Conservation (phyloP, 2,113 vertebrate genomes). For the Acrocephalus kingi region DNA sequence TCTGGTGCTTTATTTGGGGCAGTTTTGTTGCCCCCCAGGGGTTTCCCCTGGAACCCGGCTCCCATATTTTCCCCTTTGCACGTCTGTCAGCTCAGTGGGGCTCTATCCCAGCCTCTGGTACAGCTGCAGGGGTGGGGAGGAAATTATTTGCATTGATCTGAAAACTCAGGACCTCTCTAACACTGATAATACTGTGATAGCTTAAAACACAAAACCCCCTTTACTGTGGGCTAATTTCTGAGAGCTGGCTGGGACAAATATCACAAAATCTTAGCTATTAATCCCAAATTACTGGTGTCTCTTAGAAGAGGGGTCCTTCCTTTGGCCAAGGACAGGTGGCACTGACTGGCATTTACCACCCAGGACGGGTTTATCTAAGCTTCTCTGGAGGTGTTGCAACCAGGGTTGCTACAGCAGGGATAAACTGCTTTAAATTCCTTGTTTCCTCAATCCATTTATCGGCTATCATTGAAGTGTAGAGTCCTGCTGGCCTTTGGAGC, state of each 20-base stretch:
- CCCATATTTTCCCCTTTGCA: accelerated
- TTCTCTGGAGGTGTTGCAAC: background rate
- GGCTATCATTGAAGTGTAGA: background rate
- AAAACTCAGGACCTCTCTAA: background rate
- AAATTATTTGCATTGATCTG: background rate
- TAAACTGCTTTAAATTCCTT: background rate
- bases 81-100: background rate
- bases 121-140: background rate
- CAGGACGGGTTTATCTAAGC: background rate
- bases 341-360: background rate
- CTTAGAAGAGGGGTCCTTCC: background rate
- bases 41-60: background rate
- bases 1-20: background rate
- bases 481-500: background rate
- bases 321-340: background rate
- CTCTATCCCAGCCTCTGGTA: background rate
- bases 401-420: background rate
- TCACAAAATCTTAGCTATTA: background rate
- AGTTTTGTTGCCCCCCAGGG: background rate
- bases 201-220: background rate
- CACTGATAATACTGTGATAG: background rate
- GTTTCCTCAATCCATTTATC: background rate
- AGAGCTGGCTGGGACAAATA: background rate
- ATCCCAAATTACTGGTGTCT: background rate
- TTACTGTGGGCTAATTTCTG: accelerated